Evolutionary conservation across 2,888 invertebrate genomes (phyloP).

Genomic region (Drosophila lacicola): DNA sequence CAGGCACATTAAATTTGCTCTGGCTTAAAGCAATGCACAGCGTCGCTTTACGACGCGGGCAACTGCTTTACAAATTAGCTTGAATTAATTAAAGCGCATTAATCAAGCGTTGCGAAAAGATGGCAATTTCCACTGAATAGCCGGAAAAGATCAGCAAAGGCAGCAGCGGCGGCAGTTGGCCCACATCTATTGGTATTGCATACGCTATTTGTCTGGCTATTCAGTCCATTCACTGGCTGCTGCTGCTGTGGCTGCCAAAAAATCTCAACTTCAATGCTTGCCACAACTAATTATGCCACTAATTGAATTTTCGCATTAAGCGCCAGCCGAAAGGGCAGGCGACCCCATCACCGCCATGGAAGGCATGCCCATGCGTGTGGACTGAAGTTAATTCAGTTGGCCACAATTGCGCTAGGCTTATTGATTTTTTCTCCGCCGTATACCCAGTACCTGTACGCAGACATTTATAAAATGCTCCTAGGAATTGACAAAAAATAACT

Average conservation of each 20-base stretch:
- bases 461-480: background rate
- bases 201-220: slow-evolving; percentile 47
- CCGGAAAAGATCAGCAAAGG: slow-evolving; percentile 62
- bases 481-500: background rate
- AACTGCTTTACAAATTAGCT: slow-evolving; percentile 63
- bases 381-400: slow-evolving; percentile 66
- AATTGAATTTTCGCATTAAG: slow-evolving; percentile 83
- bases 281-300: slow-evolving; percentile 83
- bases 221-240: slow-evolving; percentile 40
- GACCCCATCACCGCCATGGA: slow-evolving; percentile 4
- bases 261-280: slow-evolving; percentile 79
- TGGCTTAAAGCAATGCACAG: slow-evolving; percentile 32
- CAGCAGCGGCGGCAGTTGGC: slow-evolving; percentile 16
- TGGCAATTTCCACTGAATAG: slow-evolving; percentile 48
- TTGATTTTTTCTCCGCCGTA: slow-evolving; percentile 57
- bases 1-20: slow-evolving; percentile 34
- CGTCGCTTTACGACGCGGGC: background rate
- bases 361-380: slow-evolving; percentile 59
- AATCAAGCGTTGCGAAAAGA: slow-evolving; percentile 69
- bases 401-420: slow-evolving; percentile 57
- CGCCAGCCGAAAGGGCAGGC: slow-evolving; percentile 53
- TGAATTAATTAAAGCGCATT: slow-evolving; percentile 80
- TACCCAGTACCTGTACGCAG: slow-evolving; percentile 27
- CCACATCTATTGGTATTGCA: slow-evolving; percentile 38
- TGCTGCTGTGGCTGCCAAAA: slow-evolving; percentile 53